Conservation (phyloP, 2,888 invertebrate genomes). For the Caenorhabditis angaria region DNA sequence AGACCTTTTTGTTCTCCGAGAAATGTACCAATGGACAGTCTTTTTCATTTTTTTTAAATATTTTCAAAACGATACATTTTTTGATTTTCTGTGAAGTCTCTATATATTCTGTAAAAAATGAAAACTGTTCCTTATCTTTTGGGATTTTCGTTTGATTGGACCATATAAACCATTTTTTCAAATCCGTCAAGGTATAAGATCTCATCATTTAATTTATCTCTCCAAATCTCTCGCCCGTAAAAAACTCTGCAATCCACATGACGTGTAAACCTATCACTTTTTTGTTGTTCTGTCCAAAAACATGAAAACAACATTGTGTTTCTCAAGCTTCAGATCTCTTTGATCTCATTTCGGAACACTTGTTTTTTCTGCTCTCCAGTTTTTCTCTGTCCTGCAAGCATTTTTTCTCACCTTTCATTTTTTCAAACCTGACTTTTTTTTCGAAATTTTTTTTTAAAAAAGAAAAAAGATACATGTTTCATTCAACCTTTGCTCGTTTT, state of each 20-base stretch:
- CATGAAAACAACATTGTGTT: not conserved
- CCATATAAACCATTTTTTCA: too few relatives aligned
- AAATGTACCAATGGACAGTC: too few relatives aligned
- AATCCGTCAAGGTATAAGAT: too few relatives aligned
- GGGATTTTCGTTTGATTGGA: too few relatives aligned
- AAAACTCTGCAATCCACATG: too few relatives aligned
- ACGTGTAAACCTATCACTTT: not conserved
- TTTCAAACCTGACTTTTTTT: not conserved
- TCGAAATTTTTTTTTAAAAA: not conserved
- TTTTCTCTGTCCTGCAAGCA: not conserved
- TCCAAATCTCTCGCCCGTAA: too few relatives aligned
- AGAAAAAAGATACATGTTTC: too few relatives aligned
- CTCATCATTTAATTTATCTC: too few relatives aligned
- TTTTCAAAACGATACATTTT: not conserved
- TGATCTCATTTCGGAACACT: not conserved
- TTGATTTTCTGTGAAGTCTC: not conserved
- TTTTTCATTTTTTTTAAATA: too few relatives aligned
- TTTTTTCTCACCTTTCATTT: not conserved
- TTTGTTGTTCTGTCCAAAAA: not conserved
- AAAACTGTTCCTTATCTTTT: too few relatives aligned
- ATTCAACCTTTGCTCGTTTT: not conserved
- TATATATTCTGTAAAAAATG: not conserved
- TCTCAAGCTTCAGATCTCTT: not conserved
- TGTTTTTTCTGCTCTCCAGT: constrained; percentile 1
- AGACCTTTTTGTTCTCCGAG: too few relatives aligned